A percentile compares a stretch with the other conserved stretches of the same genome.
phyloP scores from a whole-genome alignment of 2,797 vertebrate species.

The Amphiprion clarkii region DNA sequence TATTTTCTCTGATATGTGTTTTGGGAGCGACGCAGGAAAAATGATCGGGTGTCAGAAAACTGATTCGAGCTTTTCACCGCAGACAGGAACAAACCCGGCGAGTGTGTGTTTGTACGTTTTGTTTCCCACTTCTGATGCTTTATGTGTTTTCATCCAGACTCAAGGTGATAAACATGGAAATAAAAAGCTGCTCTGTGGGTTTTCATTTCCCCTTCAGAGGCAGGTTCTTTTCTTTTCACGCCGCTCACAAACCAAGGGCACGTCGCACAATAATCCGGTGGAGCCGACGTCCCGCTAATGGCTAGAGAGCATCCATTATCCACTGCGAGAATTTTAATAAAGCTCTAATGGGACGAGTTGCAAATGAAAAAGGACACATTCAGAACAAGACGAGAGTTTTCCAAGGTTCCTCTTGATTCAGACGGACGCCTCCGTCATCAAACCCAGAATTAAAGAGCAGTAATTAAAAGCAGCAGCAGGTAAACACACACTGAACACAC shows the following conservation, averaged over 20 bases:
- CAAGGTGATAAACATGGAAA: conserved; percentile 76
- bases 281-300: conserved; percentile 62
- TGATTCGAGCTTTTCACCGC: conserved; percentile 60
- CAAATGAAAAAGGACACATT: conserved; percentile 63
- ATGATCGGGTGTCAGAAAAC: conserved; percentile 64
- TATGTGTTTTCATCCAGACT: conserved; percentile 62
- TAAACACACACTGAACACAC: neutral
- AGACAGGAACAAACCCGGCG: conserved; percentile 11
- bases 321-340: conserved; percentile 70
- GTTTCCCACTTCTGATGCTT: conserved; percentile 50
- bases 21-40: conserved; percentile 52
- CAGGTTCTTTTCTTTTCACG: conserved; percentile 37
- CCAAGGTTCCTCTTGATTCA: conserved; percentile 71
- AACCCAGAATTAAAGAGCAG: conserved; percentile 60
- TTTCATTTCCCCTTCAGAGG: conserved; percentile 63
- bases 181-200: conserved; percentile 69
- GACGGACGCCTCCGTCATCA: conserved; percentile 43
- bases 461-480: conserved; percentile 65
- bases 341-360: conserved; percentile 61
- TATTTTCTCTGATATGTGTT: conserved; percentile 59
- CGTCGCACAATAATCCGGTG: conserved; percentile 44
- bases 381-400: conserved; percentile 51
- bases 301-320: conserved; percentile 71
- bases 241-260: conserved; percentile 66
- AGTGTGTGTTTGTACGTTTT: conserved; percentile 47